A percentile compares a stretch with the other conserved stretches of the same genome.
phyloP scores from a whole-genome alignment of 1,140 invertebrate species.

The Drosophila hydei region DNA sequence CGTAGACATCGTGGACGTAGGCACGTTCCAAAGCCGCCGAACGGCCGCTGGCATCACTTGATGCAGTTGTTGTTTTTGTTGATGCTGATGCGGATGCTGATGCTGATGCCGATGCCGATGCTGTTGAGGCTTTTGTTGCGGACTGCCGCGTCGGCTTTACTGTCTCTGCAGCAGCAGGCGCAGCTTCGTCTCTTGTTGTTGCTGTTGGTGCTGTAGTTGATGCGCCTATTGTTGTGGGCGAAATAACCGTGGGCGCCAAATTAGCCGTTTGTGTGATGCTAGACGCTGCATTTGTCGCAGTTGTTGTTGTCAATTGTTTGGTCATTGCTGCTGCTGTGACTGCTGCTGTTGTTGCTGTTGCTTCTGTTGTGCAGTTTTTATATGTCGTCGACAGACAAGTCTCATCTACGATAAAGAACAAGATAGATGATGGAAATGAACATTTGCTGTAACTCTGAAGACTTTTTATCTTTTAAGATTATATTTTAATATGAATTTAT shows the following conservation, averaged over 20 bases:
- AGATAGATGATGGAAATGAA: conserved; percentile 17
- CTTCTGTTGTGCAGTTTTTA: conserved; percentile 47
- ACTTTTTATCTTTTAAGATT: background rate
- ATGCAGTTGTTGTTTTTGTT: conserved; percentile 37
- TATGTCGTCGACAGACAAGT: conserved; percentile 58
- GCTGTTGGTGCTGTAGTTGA: conserved; percentile 24
- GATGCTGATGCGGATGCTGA: conserved; percentile 28
- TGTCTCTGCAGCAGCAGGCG: conserved; percentile 25
- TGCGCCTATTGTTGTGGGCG: conserved; percentile 52
- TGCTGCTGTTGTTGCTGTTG: conserved; percentile 27
- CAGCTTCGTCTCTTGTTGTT: conserved; percentile 27
- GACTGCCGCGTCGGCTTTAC: conserved; percentile 36
- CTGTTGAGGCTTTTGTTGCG: conserved; percentile 21
- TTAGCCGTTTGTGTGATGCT: conserved; percentile 67
- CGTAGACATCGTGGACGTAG: conserved; percentile 97
- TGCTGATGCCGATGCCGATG: conserved; percentile 24
- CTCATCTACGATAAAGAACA: conserved; percentile 52
- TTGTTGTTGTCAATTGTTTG: conserved; percentile 73
- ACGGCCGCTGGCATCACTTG: conserved; percentile 83
- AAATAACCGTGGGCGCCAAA: conserved; percentile 70
- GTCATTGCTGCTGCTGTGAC: conserved; percentile 61
- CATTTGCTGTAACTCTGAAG: background rate
- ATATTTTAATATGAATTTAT: background rate
- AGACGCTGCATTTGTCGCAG: conserved; percentile 67
- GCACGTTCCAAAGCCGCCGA: conserved; percentile 94